phyloP scores from a whole-genome alignment of 2,888 invertebrate genomes.

The Xanthia togata region DNA sequence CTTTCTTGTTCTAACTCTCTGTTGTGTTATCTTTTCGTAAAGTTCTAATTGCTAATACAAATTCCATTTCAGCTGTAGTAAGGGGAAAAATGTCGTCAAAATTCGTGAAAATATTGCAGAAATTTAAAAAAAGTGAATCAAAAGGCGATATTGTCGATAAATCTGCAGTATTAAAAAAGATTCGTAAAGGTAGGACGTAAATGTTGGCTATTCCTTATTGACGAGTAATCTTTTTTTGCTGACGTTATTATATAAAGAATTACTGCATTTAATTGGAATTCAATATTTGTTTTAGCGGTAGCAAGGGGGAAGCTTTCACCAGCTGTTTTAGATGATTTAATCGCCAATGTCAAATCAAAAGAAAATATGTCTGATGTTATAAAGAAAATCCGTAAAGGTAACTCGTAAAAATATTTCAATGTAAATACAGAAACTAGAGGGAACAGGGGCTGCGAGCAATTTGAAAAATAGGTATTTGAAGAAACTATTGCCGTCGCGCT shows the following conservation, averaged over 20 bases:
- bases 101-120: background rate
- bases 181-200: constrained; percentile 41
- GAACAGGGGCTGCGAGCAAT: no score
- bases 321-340: constrained; percentile 43
- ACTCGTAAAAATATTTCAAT: background rate
- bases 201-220: background rate
- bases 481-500: no score
- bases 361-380: constrained; percentile 21
- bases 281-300: constrained; percentile 34
- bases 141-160: background rate
- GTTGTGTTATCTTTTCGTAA: background rate
- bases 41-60: background rate
- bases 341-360: constrained; percentile 21
- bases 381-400: constrained; percentile 41
- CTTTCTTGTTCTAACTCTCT: background rate
- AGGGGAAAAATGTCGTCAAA: background rate
- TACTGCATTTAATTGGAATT: background rate
- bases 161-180: constrained; percentile 34
- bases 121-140: background rate
- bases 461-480: no score
- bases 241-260: no score
- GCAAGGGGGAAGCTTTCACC: constrained; percentile 45
- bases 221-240: no score
- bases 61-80: constrained; percentile 29
- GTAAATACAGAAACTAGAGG: no score